Percentiles rank a stretch among this genome's conserved stretches.
phyloP scores from a whole-genome alignment of 2,113 vertebrate genomes.

The Ageneiosus marmoratus region DNA sequence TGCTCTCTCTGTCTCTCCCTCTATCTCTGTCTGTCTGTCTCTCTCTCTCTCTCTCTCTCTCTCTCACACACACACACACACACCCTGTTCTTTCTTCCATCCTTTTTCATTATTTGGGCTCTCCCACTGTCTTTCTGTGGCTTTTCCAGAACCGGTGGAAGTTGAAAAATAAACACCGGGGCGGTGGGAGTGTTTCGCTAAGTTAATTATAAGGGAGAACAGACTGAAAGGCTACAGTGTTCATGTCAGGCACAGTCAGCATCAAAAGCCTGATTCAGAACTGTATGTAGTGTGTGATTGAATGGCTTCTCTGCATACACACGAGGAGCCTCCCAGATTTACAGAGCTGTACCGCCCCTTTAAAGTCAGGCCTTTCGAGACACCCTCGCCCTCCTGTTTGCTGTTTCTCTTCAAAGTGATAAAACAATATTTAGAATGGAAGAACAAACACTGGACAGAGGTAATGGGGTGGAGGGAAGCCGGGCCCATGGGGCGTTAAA shows the following conservation, averaged over 20 bases:
- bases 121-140: not conserved
- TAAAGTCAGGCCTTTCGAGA: slow-evolving; percentile 7
- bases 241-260: slow-evolving; percentile 68
- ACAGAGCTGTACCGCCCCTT: not conserved
- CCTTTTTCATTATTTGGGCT: not conserved
- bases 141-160: slow-evolving; percentile 64
- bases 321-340: slow-evolving; percentile 13
- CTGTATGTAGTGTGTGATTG: slow-evolving; percentile 40
- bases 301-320: slow-evolving; percentile 22
- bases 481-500: not conserved
- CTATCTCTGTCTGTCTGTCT: slow-evolving; percentile 41
- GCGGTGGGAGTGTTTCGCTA: slow-evolving; percentile 61
- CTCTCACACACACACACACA: slow-evolving; percentile 16
- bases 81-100: slow-evolving; percentile 29
- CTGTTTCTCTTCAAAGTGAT: slow-evolving; percentile 46
- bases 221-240: slow-evolving; percentile 78
- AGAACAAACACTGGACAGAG: slow-evolving; percentile 47
- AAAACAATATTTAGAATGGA: slow-evolving; percentile 56
- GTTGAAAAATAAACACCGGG: slow-evolving; percentile 76
- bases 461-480: slow-evolving; percentile 28
- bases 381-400: slow-evolving; percentile 36
- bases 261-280: slow-evolving; percentile 76
- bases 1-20: slow-evolving; percentile 42
- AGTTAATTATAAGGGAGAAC: slow-evolving; percentile 70
- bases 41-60: too few relatives aligned